Base-by-base conservation (phyloP, 2,888 invertebrate genomes). In the Hesperia comma region DNA sequence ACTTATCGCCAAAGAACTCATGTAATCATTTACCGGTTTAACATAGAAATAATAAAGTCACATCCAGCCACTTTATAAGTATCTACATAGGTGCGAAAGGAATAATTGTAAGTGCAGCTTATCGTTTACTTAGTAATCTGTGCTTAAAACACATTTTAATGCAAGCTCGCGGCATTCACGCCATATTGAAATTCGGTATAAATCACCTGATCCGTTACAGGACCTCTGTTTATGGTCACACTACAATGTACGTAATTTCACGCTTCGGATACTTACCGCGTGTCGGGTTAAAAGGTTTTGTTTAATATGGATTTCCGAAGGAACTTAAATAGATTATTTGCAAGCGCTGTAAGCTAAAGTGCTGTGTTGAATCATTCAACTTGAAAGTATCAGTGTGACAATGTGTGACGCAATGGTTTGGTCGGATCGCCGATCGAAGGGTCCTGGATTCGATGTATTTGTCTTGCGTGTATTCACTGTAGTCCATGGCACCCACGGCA, bases 41-140 rank as follows among this genome's bases (percentile, higher is more conserved):
- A 26, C 26, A 26, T 26, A 26, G 5, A n/a, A 10, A 3, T n/a
- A 6, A 53, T 2, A 37, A 26, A 53, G 37, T 43, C 58, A 37
- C 60, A 49, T 60, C 60, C 6, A 60, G 60, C 19, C 10, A 6
- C 32, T 19, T 40, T 56, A 8, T 17, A 14, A 14, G 8, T 7
- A 7, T 40, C 19, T 56, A n/a, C n/a, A n/a, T n/a, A 56, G 21
- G 56, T 40, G 56, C 21, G 40, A 56, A 56, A 56, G 56, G 56
- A 40, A 51, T 61, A 51, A 61, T 61, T 61, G 15, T 51, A 40
- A 14, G 12, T 51, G 40, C 21, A 40, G 56, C 56, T 56, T 40
- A 56, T 56, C 40, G 40, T 56, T 56, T 40, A 56, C 40, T 56
- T 40, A 40, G 56, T 41, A 56, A 56, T 51, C 51, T 56, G 37